Evolutionary conservation across 1,140 invertebrate species (phyloP), one percentile per base, ranked within the genome.

Genomic region (Megalonaias nervosa): DNA sequence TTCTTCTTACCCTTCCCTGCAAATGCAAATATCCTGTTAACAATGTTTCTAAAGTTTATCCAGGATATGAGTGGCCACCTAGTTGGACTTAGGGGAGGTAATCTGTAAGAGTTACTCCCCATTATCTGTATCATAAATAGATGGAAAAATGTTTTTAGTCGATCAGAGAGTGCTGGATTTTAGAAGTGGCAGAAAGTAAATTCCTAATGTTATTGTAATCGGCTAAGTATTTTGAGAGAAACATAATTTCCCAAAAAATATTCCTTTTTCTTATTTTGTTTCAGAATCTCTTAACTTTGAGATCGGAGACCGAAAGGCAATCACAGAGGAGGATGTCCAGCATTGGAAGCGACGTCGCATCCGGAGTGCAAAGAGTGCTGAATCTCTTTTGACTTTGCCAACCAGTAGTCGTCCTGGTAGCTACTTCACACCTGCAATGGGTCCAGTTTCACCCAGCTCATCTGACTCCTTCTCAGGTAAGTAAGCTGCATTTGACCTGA

Each of bases 291-390:
- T 81, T 19, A 61, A 67, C 15, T 69, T 78, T 58, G 80, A 71
- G 26, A 64, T 71, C 62, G 70, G 55, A 21, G 83, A 84, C 14
- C 78, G 79, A 19, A 88, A 88, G 71, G 88, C 88, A 0, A 83
- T 88, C 38, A 88, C 88, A 48, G 88, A 89, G 69, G 87, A 89
- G 67, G 88, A 88, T 76, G 87, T 88, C 0, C 82, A 85, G 38
- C 84, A 87, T 74, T 87, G 87, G 81, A 87, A 87, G 76, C 82
- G 86, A 61, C 66, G 83, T 11, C 82, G 87, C 70, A 79, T 89
- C 73, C 87, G 87, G 21, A 86, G 83, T 57, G 88, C 88, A 14
- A 89, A 89, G 75, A 88, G 86, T 82, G 88, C 87, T 0, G 88
- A 89, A 77, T 89, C 88, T 2, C 76, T 89, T 16, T 75, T 89